Percentiles rank a stretch among this genome's conserved stretches.
Evolutionary conservation across 1,140 invertebrate species (phyloP).

Genomic region (Cataglyphis hispanica): DNA sequence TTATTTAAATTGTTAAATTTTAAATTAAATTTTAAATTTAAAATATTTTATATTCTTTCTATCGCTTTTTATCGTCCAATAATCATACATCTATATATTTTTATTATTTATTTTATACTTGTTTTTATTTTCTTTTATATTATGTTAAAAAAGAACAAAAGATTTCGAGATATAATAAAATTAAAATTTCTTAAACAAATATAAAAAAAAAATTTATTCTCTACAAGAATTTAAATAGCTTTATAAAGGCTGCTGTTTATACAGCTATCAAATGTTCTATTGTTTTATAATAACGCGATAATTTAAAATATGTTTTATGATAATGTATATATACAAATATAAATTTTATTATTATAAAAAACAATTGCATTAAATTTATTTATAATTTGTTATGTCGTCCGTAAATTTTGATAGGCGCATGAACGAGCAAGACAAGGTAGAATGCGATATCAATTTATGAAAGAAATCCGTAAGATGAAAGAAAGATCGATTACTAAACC

Average conservation of each 20-base stretch:
- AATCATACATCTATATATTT: too few relatives aligned
- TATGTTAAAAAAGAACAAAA: not conserved
- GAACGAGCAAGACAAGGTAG: slow-evolving; percentile 96
- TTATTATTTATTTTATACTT: too few relatives aligned
- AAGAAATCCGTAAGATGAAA: slow-evolving; percentile 93
- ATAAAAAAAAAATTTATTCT: not conserved
- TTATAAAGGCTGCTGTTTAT: not conserved
- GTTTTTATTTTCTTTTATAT: not conserved
- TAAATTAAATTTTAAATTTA: too few relatives aligned
- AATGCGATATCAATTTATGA: slow-evolving; percentile 95
- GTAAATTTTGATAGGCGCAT: slow-evolving; percentile 87
- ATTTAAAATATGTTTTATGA: not conserved
- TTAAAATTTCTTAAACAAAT: not conserved
- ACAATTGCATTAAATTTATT: not conserved
- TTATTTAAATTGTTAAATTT: too few relatives aligned
- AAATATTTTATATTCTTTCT: too few relatives aligned
- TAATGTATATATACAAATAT: not conserved
- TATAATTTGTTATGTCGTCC: not conserved
- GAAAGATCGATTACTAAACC: slow-evolving; percentile 89
- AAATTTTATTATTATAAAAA: too few relatives aligned
- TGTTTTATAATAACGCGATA: not conserved
- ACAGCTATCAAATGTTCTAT: not conserved
- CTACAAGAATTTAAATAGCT: not conserved
- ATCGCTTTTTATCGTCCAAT: too few relatives aligned
- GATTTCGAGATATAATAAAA: too few relatives aligned